Conservation (phyloP, 2,888 invertebrate genomes). For the Hemithea aestivaria region DNA sequence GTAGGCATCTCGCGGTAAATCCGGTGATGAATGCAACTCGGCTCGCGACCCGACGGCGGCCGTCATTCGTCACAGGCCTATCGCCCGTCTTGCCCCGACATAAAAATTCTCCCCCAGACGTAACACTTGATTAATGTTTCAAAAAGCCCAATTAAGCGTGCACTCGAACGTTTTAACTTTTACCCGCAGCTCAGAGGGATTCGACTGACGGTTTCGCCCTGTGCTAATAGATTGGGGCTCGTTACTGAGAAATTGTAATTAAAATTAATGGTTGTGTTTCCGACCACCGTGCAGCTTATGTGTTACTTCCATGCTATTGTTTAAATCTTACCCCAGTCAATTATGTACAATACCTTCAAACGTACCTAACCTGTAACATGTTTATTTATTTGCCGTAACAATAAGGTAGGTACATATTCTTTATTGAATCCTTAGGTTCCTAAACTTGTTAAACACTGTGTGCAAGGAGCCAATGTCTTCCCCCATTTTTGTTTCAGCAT, state of each 20-base stretch:
- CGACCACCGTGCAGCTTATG: not conserved
- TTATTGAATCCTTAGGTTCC: too few species aligned
- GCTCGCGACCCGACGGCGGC: conserved; percentile 42
- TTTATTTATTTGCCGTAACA: too few species aligned
- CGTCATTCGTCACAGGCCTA: conserved; percentile 61
- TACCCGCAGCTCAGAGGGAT: conserved; percentile 38
- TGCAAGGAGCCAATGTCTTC: too few species aligned
- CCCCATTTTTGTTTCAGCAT: too few species aligned
- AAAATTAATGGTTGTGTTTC: conserved; percentile 17
- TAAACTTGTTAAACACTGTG: too few species aligned
- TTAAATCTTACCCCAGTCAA: not conserved
- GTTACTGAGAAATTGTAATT: conserved; percentile 22
- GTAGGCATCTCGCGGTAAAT: conserved; percentile 30
- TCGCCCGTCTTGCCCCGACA: conserved; percentile 49
- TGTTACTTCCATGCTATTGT: not conserved
- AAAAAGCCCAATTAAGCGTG: conserved; percentile 74
- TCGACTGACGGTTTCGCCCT: conserved; percentile 25
- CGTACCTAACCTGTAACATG: too few species aligned
- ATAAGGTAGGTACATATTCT: too few species aligned
- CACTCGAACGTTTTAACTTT: conserved; percentile 61
- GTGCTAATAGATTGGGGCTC: conserved; percentile 25
- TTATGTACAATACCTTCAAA: too few species aligned
- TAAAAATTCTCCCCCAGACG: conserved; percentile 69
- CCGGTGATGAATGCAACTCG: conserved; percentile 56
- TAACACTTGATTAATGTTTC: conserved; percentile 73